Conservation (phyloP, 2,888 invertebrate species). For the Pyrrhosoma nymphula region DNA sequence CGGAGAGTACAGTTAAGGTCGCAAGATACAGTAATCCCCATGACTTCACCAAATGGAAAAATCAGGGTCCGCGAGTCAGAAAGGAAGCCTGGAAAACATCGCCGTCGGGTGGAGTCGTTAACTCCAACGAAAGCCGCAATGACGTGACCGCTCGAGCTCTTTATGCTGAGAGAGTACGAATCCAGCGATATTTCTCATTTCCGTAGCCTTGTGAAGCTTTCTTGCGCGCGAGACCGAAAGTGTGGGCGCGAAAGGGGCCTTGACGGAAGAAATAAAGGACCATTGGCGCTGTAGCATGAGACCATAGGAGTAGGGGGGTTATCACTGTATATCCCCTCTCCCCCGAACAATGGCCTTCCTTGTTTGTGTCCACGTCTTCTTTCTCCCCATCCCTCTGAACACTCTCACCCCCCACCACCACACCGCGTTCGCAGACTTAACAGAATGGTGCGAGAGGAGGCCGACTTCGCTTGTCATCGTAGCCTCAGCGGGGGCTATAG, state of each 20-base stretch:
- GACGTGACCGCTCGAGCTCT: background rate
- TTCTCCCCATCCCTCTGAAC: background rate
- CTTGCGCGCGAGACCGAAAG: conserved; percentile 27
- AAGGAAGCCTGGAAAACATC: background rate
- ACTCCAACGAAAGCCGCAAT: background rate
- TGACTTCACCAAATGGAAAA: background rate
- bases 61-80: background rate
- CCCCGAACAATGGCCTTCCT: conserved; percentile 59
- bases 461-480: conserved; percentile 32
- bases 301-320: conserved; percentile 40
- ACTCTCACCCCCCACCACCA: background rate
- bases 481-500: background rate
- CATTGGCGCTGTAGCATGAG: conserved; percentile 31
- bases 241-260: conserved; percentile 49
- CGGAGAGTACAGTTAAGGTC: too few species aligned
- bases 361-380: conserved; percentile 35
- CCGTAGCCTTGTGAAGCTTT: conserved; percentile 48
- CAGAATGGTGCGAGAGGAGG: conserved; percentile 17
- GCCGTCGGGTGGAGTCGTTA: background rate
- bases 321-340: conserved; percentile 5
- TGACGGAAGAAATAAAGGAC: conserved; percentile 7
- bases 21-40: too few species aligned
- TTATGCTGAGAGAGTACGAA: conserved; percentile 13
- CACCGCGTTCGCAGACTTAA: background rate
- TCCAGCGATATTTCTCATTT: background rate